These are phyloP conservation scores for Andrena trimmerana DNA, from an alignment of 2,888 invertebrate genomes.

Conservation along the genomic window DNA sequence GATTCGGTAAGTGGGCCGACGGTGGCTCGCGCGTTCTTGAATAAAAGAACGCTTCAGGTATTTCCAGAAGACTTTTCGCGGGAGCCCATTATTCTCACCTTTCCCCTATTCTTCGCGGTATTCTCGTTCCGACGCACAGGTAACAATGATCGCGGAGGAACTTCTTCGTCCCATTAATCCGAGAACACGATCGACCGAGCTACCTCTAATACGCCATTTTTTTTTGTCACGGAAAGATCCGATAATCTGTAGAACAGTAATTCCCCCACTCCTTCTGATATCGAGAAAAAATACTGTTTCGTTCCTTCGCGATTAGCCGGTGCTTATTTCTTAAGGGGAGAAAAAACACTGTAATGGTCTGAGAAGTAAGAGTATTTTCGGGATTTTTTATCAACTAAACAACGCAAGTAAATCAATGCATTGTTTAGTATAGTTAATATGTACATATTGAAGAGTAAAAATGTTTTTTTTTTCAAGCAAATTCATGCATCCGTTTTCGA, in stretches of 20 bases:
- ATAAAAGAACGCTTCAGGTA: constrained; percentile 43
- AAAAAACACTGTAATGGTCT: too few relatives aligned
- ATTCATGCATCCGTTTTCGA: too few relatives aligned
- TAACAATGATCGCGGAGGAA: constrained; percentile 3
- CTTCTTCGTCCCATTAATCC: background rate
- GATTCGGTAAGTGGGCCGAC: constrained; percentile 33
- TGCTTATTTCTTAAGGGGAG: background rate
- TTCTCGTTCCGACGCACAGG: background rate
- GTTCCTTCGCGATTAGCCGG: background rate
- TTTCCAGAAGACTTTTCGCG: constrained; percentile 30
- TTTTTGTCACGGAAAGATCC: background rate
- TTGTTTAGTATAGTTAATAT: too few relatives aligned
- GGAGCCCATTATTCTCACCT: constrained; percentile 27
- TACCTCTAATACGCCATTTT: background rate
- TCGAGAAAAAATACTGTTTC: background rate
- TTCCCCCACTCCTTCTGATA: too few relatives aligned
- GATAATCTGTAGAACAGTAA: background rate
- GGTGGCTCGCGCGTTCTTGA: constrained; percentile 12
- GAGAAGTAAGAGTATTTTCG: too few relatives aligned
- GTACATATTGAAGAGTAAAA: too few relatives aligned
- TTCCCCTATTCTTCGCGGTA: constrained; percentile 4
- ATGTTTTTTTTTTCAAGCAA: too few relatives aligned
- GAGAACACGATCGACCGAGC: constrained; percentile 1
- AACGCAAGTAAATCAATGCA: too few relatives aligned
- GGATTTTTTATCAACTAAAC: too few relatives aligned